These are phyloP conservation scores for Brevimyrus niger DNA, from an alignment of 2,113 vertebrate genomes.

Conservation along the genomic window DNA sequence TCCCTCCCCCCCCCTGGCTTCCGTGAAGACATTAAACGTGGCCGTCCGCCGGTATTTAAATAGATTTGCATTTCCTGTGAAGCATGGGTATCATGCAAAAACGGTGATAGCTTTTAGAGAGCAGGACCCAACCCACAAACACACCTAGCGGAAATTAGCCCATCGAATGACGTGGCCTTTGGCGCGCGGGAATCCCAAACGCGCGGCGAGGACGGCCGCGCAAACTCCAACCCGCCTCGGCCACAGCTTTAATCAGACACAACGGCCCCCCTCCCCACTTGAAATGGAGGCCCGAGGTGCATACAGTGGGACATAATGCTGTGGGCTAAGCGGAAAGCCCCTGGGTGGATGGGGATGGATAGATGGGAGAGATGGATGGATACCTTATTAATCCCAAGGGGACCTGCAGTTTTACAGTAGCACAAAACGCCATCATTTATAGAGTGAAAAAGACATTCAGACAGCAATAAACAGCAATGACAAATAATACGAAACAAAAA, in stretches of 20 bases:
- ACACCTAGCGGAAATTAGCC: background rate
- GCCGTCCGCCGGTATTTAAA: background rate
- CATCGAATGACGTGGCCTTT: background rate
- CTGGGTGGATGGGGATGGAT: background rate
- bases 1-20: background rate
- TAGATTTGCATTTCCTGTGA: background rate
- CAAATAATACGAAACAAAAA: background rate
- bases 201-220: background rate
- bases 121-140: background rate
- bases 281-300: background rate
- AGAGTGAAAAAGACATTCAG: background rate
- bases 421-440: background rate
- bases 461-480: background rate
- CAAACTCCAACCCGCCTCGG: too few species aligned
- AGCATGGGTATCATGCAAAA: background rate
- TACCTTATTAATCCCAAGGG: background rate
- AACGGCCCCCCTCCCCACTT: background rate
- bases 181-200: background rate
- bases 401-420: background rate
- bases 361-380: background rate
- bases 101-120: background rate
- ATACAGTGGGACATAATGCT: background rate
- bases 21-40: background rate
- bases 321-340: background rate
- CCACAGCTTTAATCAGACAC: background rate